Base-by-base conservation (phyloP, 2,797 vertebrate species). In the Brachyrhaphis roseni region DNA sequence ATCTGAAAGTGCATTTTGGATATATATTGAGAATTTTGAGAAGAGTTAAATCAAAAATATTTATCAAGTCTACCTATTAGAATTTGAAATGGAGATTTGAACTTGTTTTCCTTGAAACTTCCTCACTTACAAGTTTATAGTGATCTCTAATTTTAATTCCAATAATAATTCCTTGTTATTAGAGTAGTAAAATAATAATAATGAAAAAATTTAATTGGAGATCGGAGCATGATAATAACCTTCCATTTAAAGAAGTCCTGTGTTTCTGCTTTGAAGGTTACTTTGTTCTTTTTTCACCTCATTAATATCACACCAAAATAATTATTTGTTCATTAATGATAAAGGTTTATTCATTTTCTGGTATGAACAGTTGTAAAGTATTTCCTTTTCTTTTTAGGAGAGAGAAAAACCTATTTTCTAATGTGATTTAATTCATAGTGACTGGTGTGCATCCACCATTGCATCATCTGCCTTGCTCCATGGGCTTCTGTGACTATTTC, bases 391-490 rank as follows among this genome's bases (percentile, higher is more conserved):
- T 46, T 73, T 16, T 53, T 0, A 26, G 20, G 13, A 55, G 3
- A 47, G 45, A 47, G 43, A n/a, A 74, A 81, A 75, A 71, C 53
- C 23, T 8, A 10, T 53, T 78, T 79, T 62, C 55, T 18, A 23
- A 15, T 3, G 49, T 73, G 88, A 88, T 83, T 79, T 84, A 34
- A 89, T 75, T 79, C 73, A 59, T 8, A 79, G 39, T 74, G 72
- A 87, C 79, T 81, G n/a, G 72, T 57, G 75, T 59, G 82, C 82
- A 26, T 77, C 80, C 62, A 2, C 23, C 39, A 34, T 77, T 81
- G 71, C 72, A 55, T 89, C 78, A 55, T 82, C 78, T 75, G 62
- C 79, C 71, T 72, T 31, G 81, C 74, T 85, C 28, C 47, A 13
- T 23, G 74, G 82, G 73, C 71, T 80, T 74, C 68, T 31, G 73